Conservation (phyloP, 37 sponge, comb jelly and placozoan species). For the Bolinopsis microptera region DNA sequence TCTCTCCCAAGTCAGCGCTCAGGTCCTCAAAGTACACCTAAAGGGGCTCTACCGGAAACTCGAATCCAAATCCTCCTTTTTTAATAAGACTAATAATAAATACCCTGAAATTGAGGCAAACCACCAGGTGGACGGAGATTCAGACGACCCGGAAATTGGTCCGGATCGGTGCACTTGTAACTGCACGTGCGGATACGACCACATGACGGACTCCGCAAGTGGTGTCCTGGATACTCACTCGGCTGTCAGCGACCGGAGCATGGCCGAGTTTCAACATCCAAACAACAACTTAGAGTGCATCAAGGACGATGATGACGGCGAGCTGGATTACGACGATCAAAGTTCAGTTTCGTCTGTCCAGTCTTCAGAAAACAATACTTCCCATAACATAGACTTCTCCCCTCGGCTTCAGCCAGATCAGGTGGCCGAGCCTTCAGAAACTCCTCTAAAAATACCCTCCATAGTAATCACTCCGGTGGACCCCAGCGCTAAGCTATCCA, state of each 20-base stretch:
- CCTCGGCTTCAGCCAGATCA: background rate
- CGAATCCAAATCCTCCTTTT: background rate
- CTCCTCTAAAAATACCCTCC: background rate
- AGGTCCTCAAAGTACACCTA: conserved; percentile 48
- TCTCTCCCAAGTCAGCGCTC: conserved; percentile 62
- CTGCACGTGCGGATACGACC: conserved; percentile 39
- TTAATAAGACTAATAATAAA: background rate
- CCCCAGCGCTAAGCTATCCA: background rate
- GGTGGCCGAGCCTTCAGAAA: background rate
- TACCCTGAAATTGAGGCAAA: conserved; percentile 3
- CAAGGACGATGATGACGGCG: background rate
- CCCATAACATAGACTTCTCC: background rate
- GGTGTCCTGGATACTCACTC: conserved; percentile 3
- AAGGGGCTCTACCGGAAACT: background rate
- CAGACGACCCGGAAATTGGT: background rate
- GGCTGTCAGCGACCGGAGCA: background rate
- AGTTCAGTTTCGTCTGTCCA: background rate
- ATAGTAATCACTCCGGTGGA: conserved; percentile 39
- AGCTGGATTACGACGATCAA: background rate
- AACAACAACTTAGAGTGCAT: background rate
- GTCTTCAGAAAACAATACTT: background rate
- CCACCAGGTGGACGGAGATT: background rate
- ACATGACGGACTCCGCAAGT: background rate
- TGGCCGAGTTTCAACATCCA: background rate
- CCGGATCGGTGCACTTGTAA: background rate